Evolutionary conservation across 1,140 invertebrate species (phyloP), one percentile per base, ranked within the genome.

Genomic region (Teleogryllus occipitalis): DNA sequence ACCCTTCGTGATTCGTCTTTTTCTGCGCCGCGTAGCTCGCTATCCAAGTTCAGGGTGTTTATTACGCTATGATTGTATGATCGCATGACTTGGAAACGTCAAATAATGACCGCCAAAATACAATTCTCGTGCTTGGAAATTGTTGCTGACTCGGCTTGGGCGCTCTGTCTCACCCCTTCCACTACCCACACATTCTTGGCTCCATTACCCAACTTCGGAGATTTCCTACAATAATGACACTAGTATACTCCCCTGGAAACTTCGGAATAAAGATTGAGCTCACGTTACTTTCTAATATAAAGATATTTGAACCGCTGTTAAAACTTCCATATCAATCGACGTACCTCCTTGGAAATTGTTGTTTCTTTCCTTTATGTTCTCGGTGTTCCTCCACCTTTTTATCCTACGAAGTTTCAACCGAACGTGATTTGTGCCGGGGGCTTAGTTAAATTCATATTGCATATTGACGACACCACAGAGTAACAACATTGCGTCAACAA

Each of bases 51-150:
- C 54, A 65, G 54, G 54, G 54, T 65, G 54, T 65, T 65, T 65
- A 65, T 65, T 65, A 65, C 18, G 54, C 54, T 65, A 65, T 65
- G 54, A 65, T 65, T 18, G 54, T 65, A 18, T 65, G 54, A 65
- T 65, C 54, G 54, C 54, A 65, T 65, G 54, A 65, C 54, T 65
- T 10, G 54, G 54, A 65, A 65, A 65, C 54, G 54, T 65, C 54
- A 65, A 65, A 65, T 65, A 65, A 65, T 65, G 54, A 65, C 54
- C 54, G 54, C 54, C 54, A 65, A 65, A 65, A 65, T 65, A 65
- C 54, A 65, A 65, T 65, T 65, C 54, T 65, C 54, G 54, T 65
- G 54, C 54, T 18, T 65, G 54, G 54, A 65, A 65, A 65, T 65
- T 65, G 54, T 65, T 65, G 54, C 54, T 65, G 54, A 65, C 10